Evolutionary conservation across 2,113 vertebrate genomes (phyloP).

Genomic region (Urocynchramus pylzowi): DNA sequence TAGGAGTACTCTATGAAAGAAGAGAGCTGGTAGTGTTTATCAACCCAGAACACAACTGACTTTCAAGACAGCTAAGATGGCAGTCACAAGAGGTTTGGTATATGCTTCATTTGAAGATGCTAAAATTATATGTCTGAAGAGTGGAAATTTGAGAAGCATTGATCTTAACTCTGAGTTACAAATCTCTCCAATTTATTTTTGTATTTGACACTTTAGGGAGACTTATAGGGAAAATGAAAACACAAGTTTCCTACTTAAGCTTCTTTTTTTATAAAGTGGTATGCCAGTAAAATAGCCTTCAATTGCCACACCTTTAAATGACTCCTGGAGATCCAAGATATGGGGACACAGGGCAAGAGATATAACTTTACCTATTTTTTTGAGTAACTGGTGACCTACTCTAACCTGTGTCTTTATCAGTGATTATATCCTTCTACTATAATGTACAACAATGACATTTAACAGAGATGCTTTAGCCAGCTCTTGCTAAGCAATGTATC

Average conservation of each 20-base stretch:
- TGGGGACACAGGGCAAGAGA: not conserved
- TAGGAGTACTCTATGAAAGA: not conserved
- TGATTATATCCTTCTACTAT: not conserved
- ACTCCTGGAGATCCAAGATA: not conserved
- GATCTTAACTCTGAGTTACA: not conserved
- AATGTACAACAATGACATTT: not conserved
- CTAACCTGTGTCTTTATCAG: not conserved
- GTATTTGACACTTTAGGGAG: not conserved
- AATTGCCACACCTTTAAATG: not conserved
- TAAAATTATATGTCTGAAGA: not conserved
- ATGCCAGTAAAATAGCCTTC: not conserved
- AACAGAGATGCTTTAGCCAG: not conserved
- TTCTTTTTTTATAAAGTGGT: not conserved
- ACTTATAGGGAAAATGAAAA: not conserved
- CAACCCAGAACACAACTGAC: not conserved
- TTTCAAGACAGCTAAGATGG: not conserved
- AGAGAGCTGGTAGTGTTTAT: not conserved
- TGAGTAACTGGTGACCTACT: not conserved
- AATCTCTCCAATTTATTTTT: not conserved
- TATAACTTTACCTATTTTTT: not conserved
- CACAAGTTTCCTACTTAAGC: not conserved
- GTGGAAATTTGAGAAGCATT: not conserved
- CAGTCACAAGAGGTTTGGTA: not conserved
- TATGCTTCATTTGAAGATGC: not conserved
- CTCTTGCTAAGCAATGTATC: not conserved